Percentiles rank a stretch among this genome's conserved stretches.
phyloP scores from a whole-genome alignment of 2,888 invertebrate species.

The Sialis fuliginosa region DNA sequence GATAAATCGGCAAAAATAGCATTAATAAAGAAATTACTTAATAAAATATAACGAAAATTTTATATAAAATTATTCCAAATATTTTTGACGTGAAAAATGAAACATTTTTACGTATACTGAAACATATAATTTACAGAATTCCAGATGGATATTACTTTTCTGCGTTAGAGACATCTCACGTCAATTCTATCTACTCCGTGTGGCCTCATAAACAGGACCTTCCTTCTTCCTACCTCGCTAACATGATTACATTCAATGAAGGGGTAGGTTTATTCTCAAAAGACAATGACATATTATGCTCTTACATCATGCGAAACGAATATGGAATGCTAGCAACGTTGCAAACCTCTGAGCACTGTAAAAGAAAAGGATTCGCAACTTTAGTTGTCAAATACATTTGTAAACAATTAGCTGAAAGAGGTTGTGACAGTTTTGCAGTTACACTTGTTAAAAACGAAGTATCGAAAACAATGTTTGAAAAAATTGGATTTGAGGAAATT shows the following conservation, averaged over 20 bases:
- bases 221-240: slow-evolving; percentile 11
- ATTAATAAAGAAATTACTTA: too few species aligned
- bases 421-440: slow-evolving; percentile 11
- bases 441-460: slow-evolving; percentile 12
- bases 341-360: slow-evolving; percentile 14
- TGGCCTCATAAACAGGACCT: slow-evolving; percentile 15
- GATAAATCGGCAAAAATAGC: too few species aligned
- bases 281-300: slow-evolving; percentile 12
- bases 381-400: slow-evolving; percentile 13
- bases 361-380: slow-evolving; percentile 15
- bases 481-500: slow-evolving; percentile 6
- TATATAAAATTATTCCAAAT: too few species aligned
- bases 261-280: slow-evolving; percentile 15
- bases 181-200: slow-evolving; percentile 11
- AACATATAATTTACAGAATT: slow-evolving; percentile 8
- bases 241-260: slow-evolving; percentile 12
- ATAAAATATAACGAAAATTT: too few species aligned
- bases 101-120: too few species aligned
- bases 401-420: slow-evolving; percentile 13
- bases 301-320: slow-evolving; percentile 15
- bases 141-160: slow-evolving; percentile 15
- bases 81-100: too few species aligned
- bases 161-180: slow-evolving; percentile 11
- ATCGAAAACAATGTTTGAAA: slow-evolving; percentile 13
- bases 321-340: slow-evolving; percentile 14